Conservation (phyloP, 2,888 invertebrate species). For the Cordilura impudica region DNA sequence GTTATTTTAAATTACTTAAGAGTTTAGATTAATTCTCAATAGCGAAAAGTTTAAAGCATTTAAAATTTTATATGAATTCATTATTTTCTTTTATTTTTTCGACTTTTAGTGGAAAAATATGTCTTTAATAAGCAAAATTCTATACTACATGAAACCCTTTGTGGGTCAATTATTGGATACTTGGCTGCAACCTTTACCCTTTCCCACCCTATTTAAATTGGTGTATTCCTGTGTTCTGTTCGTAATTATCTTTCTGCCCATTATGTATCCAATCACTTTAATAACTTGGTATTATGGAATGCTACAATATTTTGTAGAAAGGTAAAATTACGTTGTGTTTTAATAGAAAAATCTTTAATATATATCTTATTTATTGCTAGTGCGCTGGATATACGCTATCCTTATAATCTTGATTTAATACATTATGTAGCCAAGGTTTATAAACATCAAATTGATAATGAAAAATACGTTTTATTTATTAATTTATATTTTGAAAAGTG, state of each 20-base stretch:
- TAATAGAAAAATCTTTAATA: neutral
- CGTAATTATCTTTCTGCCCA: slow-evolving; percentile 62
- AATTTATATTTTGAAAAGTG: slow-evolving; percentile 69
- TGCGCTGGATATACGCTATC: slow-evolving; percentile 17
- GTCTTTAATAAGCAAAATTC: slow-evolving; percentile 64
- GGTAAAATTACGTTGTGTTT: slow-evolving; percentile 40
- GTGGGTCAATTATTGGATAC: slow-evolving; percentile 67
- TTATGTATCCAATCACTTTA: slow-evolving; percentile 59
- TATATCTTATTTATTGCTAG: neutral
- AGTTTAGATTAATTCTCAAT: no score
- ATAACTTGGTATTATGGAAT: slow-evolving; percentile 65
- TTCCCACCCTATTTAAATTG: slow-evolving; percentile 71
- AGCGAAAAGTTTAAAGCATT: no score
- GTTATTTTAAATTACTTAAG: no score
- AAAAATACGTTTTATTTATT: slow-evolving; percentile 65
- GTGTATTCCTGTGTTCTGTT: slow-evolving; percentile 64
- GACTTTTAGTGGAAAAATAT: slow-evolving; percentile 68
- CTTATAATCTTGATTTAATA: slow-evolving; percentile 64
- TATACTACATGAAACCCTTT: slow-evolving; percentile 71
- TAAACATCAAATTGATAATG: slow-evolving; percentile 65
- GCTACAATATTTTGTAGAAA: slow-evolving; percentile 67
- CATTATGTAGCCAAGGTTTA: slow-evolving; percentile 61
- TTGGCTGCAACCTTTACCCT: slow-evolving; percentile 72
- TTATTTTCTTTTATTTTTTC: neutral
- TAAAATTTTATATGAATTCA: neutral